Percentiles rank a stretch among this genome's conserved stretches.
Conservation (phyloP, 2,797 vertebrate species). For the Lepilemur septentrionalis region DNA sequence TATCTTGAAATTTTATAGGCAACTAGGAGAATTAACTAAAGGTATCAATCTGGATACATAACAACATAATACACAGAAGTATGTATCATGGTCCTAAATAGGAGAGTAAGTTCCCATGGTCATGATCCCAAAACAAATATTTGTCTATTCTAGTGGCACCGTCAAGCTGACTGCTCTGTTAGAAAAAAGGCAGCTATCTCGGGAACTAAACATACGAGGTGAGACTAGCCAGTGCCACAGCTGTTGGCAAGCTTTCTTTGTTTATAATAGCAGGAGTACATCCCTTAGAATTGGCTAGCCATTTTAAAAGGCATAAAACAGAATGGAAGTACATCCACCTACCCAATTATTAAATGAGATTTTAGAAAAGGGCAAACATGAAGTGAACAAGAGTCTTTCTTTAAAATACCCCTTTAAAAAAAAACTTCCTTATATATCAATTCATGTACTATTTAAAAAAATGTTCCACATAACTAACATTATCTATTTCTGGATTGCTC, state of each 20-base stretch:
- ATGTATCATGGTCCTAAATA: background rate
- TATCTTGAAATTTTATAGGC: background rate
- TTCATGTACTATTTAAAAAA: background rate
- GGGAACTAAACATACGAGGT: constrained; percentile 25
- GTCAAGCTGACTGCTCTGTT: background rate
- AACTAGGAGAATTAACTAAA: background rate
- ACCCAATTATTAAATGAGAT: background rate
- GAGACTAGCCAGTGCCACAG: background rate
- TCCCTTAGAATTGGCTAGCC: background rate
- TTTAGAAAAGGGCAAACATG: constrained; percentile 27
- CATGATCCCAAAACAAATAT: constrained; percentile 6
- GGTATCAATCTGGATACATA: background rate
- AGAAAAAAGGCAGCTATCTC: constrained; percentile 38
- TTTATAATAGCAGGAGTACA: background rate
- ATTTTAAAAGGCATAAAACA: background rate
- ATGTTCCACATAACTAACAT: background rate
- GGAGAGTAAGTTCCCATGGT: background rate
- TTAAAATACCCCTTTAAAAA: background rate
- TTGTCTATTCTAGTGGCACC: background rate
- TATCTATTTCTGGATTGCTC: background rate
- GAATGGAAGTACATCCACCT: background rate
- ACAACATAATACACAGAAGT: background rate
- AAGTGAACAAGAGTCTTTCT: background rate
- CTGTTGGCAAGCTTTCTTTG: constrained; percentile 2
- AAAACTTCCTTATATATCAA: background rate